Evolutionary conservation across 1,140 invertebrate species (phyloP).

Genomic region (Drosophila ficusphila): DNA sequence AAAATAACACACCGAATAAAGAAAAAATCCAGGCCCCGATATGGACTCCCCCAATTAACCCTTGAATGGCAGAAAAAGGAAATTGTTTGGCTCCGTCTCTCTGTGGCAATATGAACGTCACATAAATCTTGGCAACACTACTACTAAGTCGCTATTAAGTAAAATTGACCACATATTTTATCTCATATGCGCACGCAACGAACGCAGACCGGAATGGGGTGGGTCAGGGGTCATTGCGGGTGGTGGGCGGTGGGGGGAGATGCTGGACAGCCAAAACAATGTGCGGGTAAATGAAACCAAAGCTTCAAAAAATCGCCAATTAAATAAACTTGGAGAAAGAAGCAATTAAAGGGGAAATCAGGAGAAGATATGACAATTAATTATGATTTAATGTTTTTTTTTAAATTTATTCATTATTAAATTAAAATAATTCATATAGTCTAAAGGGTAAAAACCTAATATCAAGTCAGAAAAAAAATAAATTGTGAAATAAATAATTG

Average conservation of each 20-base stretch:
- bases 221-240: not conserved
- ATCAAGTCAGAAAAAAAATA: no score
- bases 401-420: not conserved
- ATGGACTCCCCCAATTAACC: conserved; percentile 55
- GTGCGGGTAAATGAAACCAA: conserved; percentile 44
- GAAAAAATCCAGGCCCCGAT: not conserved
- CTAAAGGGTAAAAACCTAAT: no score
- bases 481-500: no score
- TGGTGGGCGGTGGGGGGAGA: not conserved
- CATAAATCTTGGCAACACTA: conserved; percentile 79
- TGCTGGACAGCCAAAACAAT: conserved; percentile 19
- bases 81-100: conserved; percentile 30
- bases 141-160: conserved; percentile 82
- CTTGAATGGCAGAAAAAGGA: conserved; percentile 37
- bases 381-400: no score
- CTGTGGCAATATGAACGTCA: conserved; percentile 77
- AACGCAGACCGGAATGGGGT: not conserved
- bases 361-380: no score
- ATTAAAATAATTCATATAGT: no score
- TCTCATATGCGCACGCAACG: conserved; percentile 70
- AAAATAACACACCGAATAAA: conserved; percentile 56
- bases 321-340: conserved; percentile 5
- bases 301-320: conserved; percentile 26
- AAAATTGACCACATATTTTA: conserved; percentile 83
- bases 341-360: not conserved